Percentiles rank a stretch among this genome's conserved stretches.
These are phyloP conservation scores for Zosterops lateralis DNA, from an alignment of 2,113 vertebrate species.

Conservation along the genomic window DNA sequence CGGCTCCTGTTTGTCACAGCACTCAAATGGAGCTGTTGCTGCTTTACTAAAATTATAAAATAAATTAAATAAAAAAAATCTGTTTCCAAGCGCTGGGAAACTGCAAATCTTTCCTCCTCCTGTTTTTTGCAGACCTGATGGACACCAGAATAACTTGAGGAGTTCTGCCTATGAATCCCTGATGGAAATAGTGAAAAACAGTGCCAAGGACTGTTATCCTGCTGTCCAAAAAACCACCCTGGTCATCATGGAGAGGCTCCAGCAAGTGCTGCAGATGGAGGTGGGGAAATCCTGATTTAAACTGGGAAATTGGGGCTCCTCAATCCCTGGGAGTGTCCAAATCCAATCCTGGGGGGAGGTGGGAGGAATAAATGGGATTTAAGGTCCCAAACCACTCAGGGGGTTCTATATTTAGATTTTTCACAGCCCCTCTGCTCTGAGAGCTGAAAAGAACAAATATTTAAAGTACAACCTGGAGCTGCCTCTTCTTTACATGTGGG, in stretches of 20 bases:
- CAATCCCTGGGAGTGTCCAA: neutral
- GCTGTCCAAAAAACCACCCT: conserved; percentile 97
- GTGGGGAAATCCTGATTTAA: conserved; percentile 62
- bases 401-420: neutral
- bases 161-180: conserved; percentile 95
- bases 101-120: neutral
- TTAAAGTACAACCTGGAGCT: neutral
- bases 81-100: neutral
- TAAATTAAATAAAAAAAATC: neutral
- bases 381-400: neutral
- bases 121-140: conserved; percentile 83
- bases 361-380: neutral
- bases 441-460: neutral
- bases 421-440: neutral
- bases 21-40: neutral
- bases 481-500: neutral
- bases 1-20: neutral
- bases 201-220: conserved; percentile 97
- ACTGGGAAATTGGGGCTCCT: neutral
- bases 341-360: neutral
- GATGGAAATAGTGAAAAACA: conserved; percentile 99
- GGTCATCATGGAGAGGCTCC: conserved; percentile 97
- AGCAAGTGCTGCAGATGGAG: conserved; percentile 99
- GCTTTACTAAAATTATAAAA: neutral
- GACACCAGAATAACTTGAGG: conserved; percentile 97